A percentile compares a stretch with the other conserved stretches of the same genome.
Evolutionary conservation across 2,113 vertebrate genomes (phyloP).

Genomic region (Falcunculus frontatus): DNA sequence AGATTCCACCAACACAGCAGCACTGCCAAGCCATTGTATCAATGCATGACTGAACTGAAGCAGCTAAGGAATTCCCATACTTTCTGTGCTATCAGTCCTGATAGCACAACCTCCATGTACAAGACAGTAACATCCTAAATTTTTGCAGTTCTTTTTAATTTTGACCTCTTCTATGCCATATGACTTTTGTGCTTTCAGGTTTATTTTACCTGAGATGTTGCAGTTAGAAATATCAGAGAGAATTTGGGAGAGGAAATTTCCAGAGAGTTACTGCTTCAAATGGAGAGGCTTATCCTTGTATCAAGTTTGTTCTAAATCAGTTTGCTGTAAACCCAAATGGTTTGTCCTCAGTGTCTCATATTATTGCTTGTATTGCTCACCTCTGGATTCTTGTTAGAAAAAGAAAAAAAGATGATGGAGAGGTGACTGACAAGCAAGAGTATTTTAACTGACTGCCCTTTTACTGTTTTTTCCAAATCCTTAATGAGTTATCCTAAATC

Average conservation of each 20-base stretch:
- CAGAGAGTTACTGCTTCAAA: background rate
- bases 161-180: background rate
- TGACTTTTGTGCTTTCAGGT: background rate
- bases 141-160: background rate
- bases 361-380: background rate
- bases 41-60: background rate
- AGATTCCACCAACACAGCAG: background rate
- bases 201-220: background rate
- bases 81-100: background rate
- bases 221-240: background rate
- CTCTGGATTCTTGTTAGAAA: background rate
- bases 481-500: background rate
- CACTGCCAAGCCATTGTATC: background rate
- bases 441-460: background rate
- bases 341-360: background rate
- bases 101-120: background rate
- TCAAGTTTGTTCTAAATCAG: background rate
- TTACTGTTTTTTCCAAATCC: background rate
- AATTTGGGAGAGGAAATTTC: background rate
- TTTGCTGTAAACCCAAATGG: background rate
- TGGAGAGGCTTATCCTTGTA: background rate
- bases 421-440: background rate
- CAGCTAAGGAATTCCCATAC: background rate
- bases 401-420: background rate
- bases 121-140: background rate